phyloP scores from a whole-genome alignment of 2,113 vertebrate species.

The Pao palembangensis region DNA sequence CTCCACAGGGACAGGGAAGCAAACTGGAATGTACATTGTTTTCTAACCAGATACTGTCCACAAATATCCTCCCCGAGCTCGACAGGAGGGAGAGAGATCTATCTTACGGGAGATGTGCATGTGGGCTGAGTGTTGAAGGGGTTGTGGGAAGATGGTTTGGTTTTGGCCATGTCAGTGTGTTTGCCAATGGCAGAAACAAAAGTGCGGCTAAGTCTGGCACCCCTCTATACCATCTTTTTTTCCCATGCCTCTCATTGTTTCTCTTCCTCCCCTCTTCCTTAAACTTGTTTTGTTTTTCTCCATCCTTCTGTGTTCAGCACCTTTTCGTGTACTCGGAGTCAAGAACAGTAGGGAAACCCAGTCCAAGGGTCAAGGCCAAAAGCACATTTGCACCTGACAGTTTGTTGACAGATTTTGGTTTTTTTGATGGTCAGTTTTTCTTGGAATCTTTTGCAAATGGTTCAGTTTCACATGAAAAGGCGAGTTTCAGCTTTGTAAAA shows the following conservation, averaged over 20 bases:
- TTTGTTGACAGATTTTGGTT: not conserved
- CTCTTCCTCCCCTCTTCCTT: not conserved
- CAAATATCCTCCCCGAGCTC: slow-evolving; percentile 59
- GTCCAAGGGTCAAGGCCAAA: not conserved
- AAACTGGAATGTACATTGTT: slow-evolving; percentile 64
- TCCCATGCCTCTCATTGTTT: not conserved
- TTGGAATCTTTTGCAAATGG: too few species aligned
- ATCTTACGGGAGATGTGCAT: slow-evolving; percentile 17
- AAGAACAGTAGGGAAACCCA: not conserved
- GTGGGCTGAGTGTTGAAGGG: not conserved
- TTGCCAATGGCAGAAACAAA: slow-evolving; percentile 32
- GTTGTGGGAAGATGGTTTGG: slow-evolving; percentile 12
- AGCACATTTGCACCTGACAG: not conserved
- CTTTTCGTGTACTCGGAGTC: not conserved
- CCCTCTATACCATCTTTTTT: not conserved
- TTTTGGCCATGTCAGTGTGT: slow-evolving; percentile 29
- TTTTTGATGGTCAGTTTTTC: not conserved
- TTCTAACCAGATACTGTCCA: slow-evolving; percentile 60
- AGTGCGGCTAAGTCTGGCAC: slow-evolving; percentile 12
- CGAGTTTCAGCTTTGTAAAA: not conserved
- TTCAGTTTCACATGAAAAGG: not conserved
- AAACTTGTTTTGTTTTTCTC: not conserved
- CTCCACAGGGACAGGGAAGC: slow-evolving; percentile 25
- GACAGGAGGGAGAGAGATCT: slow-evolving; percentile 25
- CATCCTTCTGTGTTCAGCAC: not conserved